A percentile compares a stretch with the other conserved stretches of the same genome.
Evolutionary conservation across 2,113 vertebrate genomes (phyloP).

Genomic region (Oenanthe oenanthe): DNA sequence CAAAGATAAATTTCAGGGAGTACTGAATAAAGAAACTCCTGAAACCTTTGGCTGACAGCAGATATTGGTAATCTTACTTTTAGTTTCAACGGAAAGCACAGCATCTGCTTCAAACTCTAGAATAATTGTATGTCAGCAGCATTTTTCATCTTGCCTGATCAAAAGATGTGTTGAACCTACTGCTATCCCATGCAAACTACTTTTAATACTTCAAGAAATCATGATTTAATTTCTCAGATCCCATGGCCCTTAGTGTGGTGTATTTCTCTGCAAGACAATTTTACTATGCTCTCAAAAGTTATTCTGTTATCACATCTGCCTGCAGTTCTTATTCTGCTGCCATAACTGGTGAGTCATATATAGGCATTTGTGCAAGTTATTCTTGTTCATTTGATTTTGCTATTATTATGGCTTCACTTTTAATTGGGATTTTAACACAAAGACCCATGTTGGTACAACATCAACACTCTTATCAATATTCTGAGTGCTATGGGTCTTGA

Average conservation of each 20-base stretch:
- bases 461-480: background rate
- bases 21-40: background rate
- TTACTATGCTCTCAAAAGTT: background rate
- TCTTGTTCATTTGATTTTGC: background rate
- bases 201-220: background rate
- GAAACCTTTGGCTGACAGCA: background rate
- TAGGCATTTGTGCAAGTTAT: background rate
- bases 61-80: background rate
- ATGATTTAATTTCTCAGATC: background rate
- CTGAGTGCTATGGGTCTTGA: background rate
- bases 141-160: background rate
- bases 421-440: background rate
- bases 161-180: background rate
- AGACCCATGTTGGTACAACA: background rate
- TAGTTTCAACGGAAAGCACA: background rate
- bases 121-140: background rate
- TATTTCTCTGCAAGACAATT: background rate
- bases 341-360: background rate
- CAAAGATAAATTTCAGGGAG: background rate
- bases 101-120: background rate
- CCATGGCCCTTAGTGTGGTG: background rate
- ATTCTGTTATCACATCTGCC: background rate
- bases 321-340: background rate
- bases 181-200: background rate
- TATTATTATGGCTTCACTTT: background rate